phyloP scores from a whole-genome alignment of 2,797 vertebrate species.

The Rhinella marina region DNA sequence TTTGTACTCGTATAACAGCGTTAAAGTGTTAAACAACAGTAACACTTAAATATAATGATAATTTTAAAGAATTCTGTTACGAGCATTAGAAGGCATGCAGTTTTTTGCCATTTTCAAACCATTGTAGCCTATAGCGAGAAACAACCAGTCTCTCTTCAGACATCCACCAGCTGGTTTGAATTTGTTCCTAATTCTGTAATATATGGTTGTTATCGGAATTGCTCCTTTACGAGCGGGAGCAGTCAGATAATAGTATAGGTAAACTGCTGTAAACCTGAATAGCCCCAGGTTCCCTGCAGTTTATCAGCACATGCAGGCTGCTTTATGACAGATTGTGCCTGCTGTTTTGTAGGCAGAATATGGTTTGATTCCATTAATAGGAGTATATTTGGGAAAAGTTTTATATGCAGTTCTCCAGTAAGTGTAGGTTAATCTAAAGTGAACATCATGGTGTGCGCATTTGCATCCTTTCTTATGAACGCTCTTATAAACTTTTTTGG shows the following conservation, averaged over 20 bases:
- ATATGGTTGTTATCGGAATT: slow-evolving; percentile 1
- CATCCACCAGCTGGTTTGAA: background rate
- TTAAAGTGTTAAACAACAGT: too few species aligned
- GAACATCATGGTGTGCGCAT: background rate
- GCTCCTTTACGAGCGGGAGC: background rate
- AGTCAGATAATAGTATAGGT: background rate
- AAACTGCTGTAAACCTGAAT: background rate
- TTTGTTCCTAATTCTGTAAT: slow-evolving; percentile 2
- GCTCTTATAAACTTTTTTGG: background rate
- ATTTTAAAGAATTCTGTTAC: background rate
- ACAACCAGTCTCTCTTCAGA: background rate
- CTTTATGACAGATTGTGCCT: background rate
- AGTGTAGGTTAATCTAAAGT: background rate
- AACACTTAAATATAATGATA: too few species aligned
- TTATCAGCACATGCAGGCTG: background rate
- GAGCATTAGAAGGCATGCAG: background rate
- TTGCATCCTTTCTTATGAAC: background rate
- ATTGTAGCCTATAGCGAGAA: background rate
- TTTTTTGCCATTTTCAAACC: background rate
- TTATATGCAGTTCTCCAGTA: background rate
- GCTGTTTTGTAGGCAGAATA: background rate
- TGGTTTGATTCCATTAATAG: background rate
- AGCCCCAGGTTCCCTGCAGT: background rate
- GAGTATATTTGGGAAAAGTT: background rate
- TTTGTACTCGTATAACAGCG: too few species aligned